These are phyloP conservation scores for Drosophila guanche DNA, from an alignment of 1,140 invertebrate genomes.

Conservation along the genomic window DNA sequence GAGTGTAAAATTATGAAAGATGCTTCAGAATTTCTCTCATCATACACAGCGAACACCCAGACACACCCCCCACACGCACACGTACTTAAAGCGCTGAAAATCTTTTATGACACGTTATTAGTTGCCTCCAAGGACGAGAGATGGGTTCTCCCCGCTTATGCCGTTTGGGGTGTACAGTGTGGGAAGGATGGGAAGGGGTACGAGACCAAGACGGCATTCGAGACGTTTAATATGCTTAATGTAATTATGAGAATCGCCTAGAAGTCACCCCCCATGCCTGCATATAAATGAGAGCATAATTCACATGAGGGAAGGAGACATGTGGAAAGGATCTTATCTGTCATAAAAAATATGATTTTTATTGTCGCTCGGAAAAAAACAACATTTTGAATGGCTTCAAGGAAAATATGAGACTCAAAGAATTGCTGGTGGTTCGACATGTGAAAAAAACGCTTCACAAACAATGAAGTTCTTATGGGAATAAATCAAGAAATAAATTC, in stretches of 20 bases:
- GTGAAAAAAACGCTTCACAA: too few species aligned
- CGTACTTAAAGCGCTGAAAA: slow-evolving; percentile 36
- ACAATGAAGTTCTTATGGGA: too few species aligned
- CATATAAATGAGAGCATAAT: slow-evolving; percentile 77
- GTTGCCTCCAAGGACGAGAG: slow-evolving; percentile 20
- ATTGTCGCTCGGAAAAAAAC: too few species aligned
- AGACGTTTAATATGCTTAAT: slow-evolving; percentile 65
- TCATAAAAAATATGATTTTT: slow-evolving; percentile 42
- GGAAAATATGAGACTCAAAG: too few species aligned
- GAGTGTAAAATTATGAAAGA: slow-evolving; percentile 3
- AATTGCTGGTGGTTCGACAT: too few species aligned
- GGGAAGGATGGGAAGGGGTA: neutral
- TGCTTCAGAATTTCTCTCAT: slow-evolving; percentile 7
- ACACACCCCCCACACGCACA: neutral
- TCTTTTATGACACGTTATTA: slow-evolving; percentile 57
- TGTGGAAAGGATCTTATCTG: slow-evolving; percentile 25
- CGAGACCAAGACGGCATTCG: slow-evolving; percentile 6
- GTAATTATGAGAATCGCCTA: slow-evolving; percentile 56
- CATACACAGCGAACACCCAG: too few species aligned
- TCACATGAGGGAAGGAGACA: slow-evolving; percentile 28
- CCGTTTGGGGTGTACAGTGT: neutral
- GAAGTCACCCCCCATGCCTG: slow-evolving; percentile 33
- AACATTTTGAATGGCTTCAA: too few species aligned
- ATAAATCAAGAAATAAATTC: too few species aligned
- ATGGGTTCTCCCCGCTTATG: slow-evolving; percentile 3